phyloP scores from a whole-genome alignment of 2,888 invertebrate genomes.

The Drosophila kuntzei region DNA sequence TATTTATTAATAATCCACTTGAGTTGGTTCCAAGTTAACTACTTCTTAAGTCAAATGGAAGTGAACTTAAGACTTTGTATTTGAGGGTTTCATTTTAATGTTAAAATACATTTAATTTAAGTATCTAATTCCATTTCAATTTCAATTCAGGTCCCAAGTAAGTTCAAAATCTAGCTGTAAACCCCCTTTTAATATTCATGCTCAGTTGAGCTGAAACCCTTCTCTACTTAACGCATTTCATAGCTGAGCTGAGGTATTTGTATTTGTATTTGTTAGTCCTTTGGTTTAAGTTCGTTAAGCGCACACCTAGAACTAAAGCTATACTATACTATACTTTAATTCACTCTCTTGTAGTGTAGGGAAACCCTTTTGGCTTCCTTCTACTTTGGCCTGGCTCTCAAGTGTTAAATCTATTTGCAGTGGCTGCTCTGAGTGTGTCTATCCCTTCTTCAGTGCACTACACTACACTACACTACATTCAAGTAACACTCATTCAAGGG shows the following conservation, averaged over 20 bases:
- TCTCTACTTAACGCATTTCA: slow-evolving; percentile 28
- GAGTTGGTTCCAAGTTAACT: not conserved
- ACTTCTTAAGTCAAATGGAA: not conserved
- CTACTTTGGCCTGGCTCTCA: slow-evolving; percentile 33
- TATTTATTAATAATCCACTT: slow-evolving; percentile 13
- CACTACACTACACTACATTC: slow-evolving; percentile 42
- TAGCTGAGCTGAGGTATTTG: slow-evolving; percentile 25
- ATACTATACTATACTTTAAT: slow-evolving; percentile 23
- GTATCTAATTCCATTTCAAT: slow-evolving; percentile 2
- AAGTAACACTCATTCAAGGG: slow-evolving; percentile 65
- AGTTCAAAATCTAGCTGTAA: slow-evolving; percentile 6
- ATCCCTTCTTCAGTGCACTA: slow-evolving; percentile 11
- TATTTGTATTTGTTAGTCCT: slow-evolving; percentile 29
- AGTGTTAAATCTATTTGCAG: slow-evolving; percentile 71
- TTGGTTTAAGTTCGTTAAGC: slow-evolving; percentile 51
- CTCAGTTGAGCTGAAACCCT: slow-evolving; percentile 53
- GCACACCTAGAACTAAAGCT: slow-evolving; percentile 30
- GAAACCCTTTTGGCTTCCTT: slow-evolving; percentile 28
- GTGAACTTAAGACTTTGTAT: not conserved
- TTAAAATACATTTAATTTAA: slow-evolving; percentile 5
- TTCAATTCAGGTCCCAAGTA: not conserved
- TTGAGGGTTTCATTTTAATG: not conserved
- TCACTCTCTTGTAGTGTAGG: slow-evolving; percentile 11
- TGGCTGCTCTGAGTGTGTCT: slow-evolving; percentile 27
- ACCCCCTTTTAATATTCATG: slow-evolving; percentile 53